These are phyloP conservation scores for Lophura nycthemera DNA, from an alignment of 2,113 vertebrate species.

Conservation along the genomic window DNA sequence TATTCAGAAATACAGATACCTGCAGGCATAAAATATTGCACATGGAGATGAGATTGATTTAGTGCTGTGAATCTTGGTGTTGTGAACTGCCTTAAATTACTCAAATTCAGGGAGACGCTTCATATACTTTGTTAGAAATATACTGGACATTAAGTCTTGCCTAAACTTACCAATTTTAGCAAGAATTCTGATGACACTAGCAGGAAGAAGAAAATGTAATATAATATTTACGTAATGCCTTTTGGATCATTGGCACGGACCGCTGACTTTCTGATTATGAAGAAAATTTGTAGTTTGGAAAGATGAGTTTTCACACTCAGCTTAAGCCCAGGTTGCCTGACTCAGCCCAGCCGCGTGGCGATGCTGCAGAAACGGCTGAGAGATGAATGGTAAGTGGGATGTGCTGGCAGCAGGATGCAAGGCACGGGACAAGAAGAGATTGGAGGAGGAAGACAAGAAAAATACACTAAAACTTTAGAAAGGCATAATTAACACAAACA, in stretches of 20 bases:
- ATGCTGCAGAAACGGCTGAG: not conserved
- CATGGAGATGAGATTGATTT: not conserved
- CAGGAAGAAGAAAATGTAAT: not conserved
- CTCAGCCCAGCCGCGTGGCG: not conserved
- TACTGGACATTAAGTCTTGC: not conserved
- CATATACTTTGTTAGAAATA: not conserved
- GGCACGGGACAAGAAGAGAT: not conserved
- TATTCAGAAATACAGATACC: not conserved
- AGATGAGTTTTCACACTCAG: not conserved
- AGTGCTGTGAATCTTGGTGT: not conserved
- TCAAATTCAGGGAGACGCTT: not conserved
- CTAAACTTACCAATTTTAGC: not conserved
- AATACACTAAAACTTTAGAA: not conserved
- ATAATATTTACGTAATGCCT: not conserved
- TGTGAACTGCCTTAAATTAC: not conserved
- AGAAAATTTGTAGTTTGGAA: not conserved
- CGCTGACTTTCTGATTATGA: not conserved
- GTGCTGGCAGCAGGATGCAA: not conserved
- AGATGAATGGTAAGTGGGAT: not conserved
- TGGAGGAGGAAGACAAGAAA: not conserved
- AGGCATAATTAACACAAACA: not conserved
- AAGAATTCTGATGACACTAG: not conserved
- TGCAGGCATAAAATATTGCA: not conserved
- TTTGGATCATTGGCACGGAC: not conserved
- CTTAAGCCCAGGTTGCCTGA: not conserved